Conservation (phyloP, 2,113 vertebrate species). For the Pterocles burchelli region DNA sequence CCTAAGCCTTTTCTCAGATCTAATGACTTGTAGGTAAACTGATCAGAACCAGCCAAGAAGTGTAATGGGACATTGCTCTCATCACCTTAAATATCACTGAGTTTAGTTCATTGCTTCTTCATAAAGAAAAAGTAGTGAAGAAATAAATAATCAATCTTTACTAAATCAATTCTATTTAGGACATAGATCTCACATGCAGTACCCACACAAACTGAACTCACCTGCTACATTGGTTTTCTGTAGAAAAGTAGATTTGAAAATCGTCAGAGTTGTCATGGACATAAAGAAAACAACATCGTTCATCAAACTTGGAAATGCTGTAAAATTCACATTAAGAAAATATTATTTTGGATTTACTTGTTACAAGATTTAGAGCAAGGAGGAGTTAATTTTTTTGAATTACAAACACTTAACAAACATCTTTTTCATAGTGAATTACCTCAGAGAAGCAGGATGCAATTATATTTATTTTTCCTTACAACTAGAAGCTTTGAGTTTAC, state of each 20-base stretch:
- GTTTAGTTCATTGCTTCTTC: not conserved
- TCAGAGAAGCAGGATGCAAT: not conserved
- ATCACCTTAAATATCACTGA: not conserved
- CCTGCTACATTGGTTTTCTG: conserved; percentile 90
- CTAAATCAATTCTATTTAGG: not conserved
- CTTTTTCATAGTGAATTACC: not conserved
- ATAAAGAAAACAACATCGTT: conserved; percentile 95
- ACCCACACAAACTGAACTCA: conserved; percentile 66
- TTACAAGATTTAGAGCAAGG: not conserved
- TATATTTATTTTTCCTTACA: not conserved
- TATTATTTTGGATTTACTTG: not conserved
- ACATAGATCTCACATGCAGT: not conserved
- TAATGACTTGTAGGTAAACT: not conserved
- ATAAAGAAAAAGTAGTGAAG: not conserved
- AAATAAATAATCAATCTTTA: not conserved
- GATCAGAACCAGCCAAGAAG: not conserved
- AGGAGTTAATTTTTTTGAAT: not conserved
- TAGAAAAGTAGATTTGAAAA: conserved; percentile 98
- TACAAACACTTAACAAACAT: not conserved
- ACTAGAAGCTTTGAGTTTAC: not conserved
- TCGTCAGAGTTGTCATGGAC: conserved; percentile 94
- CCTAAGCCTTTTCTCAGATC: not conserved
- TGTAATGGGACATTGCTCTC: not conserved
- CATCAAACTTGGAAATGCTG: conserved; percentile 95
- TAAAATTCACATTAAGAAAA: conserved; percentile 44